phyloP scores from a whole-genome alignment of 2,888 invertebrate species.

The Yponomeuta evonymella region DNA sequence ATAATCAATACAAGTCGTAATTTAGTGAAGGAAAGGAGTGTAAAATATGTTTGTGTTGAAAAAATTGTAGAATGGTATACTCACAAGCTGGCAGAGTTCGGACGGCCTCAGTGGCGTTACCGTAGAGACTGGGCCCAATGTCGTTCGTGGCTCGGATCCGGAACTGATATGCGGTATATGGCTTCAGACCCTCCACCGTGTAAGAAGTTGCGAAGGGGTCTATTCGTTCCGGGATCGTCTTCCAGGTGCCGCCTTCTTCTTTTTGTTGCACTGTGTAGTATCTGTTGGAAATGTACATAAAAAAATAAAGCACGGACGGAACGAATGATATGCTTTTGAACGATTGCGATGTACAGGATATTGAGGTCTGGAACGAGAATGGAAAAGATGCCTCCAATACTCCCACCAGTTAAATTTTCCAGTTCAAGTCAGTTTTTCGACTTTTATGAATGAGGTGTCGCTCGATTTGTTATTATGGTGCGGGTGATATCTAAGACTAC shows the following conservation, averaged over 20 bases:
- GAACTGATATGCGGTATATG: constrained; percentile 93
- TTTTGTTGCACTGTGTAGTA: constrained; percentile 95
- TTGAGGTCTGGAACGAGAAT: too few relatives aligned
- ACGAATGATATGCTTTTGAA: background rate
- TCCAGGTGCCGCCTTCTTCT: constrained; percentile 91
- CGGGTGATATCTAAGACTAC: too few relatives aligned
- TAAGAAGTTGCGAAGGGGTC: constrained; percentile 92
- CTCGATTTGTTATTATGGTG: too few relatives aligned
- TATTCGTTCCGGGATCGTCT: constrained; percentile 88
- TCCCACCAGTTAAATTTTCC: too few relatives aligned
- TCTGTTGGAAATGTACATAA: constrained; percentile 43
- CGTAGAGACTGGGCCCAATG: constrained; percentile 94
- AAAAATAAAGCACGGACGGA: background rate
- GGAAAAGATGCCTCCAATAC: too few relatives aligned
- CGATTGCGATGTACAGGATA: background rate
- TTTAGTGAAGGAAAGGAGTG: background rate
- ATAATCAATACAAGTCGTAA: too few relatives aligned
- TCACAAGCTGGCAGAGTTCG: constrained; percentile 89
- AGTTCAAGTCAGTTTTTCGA: too few relatives aligned
- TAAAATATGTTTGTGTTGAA: background rate
- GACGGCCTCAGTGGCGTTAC: constrained; percentile 90
- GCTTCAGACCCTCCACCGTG: constrained; percentile 88
- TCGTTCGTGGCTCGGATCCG: constrained; percentile 97
- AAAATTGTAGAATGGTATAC: constrained; percentile 15
- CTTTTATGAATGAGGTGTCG: too few relatives aligned